phyloP scores from a whole-genome alignment of 2,797 vertebrate species.

The Eleutherodactylus coqui region DNA sequence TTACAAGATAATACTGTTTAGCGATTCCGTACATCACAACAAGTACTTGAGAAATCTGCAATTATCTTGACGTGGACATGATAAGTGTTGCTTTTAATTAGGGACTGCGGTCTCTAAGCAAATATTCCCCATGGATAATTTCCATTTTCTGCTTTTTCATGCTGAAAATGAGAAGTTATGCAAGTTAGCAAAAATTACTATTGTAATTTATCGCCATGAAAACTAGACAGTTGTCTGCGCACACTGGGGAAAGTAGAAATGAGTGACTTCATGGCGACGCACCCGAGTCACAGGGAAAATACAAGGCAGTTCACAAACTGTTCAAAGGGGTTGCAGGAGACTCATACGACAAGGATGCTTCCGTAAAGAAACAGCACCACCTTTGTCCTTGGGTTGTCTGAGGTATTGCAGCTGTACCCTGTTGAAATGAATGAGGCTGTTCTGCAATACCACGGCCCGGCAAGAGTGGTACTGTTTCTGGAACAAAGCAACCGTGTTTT shows the following conservation, averaged over 20 bases:
- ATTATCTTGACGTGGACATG: conserved; percentile 23
- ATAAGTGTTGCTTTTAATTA: conserved; percentile 38
- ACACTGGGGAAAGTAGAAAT: neutral
- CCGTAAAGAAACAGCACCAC: neutral
- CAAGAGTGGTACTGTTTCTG: no score
- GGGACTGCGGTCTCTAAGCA: neutral
- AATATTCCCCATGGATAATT: conserved; percentile 22
- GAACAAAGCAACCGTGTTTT: no score
- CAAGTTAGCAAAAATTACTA: conserved; percentile 5
- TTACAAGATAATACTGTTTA: conserved; percentile 21
- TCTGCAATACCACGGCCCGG: no score
- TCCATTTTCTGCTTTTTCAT: conserved; percentile 24
- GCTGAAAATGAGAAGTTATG: conserved; percentile 3
- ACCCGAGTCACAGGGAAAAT: neutral
- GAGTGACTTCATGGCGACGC: neutral
- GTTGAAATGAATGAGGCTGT: neutral
- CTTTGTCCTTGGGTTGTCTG: neutral
- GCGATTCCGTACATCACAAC: conserved; percentile 35
- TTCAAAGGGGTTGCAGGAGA: neutral
- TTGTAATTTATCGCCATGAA: neutral
- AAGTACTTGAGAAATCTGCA: conserved; percentile 30
- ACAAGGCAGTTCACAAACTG: neutral
- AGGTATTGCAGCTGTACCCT: neutral
- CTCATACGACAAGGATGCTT: neutral
- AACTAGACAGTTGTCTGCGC: neutral